phyloP scores from a whole-genome alignment of 2,797 vertebrate species.

The Telmatherina bonti region DNA sequence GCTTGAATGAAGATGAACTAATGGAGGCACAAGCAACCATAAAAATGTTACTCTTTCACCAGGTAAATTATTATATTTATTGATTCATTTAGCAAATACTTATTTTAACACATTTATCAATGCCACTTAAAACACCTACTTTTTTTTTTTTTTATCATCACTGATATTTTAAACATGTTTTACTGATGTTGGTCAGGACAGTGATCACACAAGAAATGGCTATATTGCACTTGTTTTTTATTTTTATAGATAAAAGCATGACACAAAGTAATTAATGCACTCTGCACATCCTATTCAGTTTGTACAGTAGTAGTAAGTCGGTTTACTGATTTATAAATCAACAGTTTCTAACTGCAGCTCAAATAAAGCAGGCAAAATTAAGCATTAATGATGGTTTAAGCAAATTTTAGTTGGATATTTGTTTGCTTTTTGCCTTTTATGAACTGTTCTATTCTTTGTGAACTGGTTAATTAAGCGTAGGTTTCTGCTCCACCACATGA shows the following conservation, averaged over 20 bases:
- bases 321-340: too few relatives aligned
- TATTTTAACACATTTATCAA: neutral
- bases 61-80: neutral
- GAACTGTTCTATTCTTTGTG: neutral
- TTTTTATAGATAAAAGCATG: neutral
- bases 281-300: too few relatives aligned
- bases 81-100: neutral
- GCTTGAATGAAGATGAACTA: neutral
- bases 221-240: neutral
- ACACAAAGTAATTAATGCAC: neutral
- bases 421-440: neutral
- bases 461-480: neutral
- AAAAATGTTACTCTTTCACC: neutral
- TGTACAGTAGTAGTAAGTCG: too few relatives aligned
- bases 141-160: neutral
- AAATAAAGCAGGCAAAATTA: neutral
- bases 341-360: neutral
- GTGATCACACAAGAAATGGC: neutral
- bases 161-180: neutral
- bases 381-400: neutral
- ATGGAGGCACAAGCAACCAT: neutral
- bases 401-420: neutral
- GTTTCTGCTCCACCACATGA: neutral
- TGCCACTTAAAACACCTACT: neutral
- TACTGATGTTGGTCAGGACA: neutral